phyloP scores from a whole-genome alignment of 2,888 invertebrate genomes.

The Nasonovia ribisnigri region DNA sequence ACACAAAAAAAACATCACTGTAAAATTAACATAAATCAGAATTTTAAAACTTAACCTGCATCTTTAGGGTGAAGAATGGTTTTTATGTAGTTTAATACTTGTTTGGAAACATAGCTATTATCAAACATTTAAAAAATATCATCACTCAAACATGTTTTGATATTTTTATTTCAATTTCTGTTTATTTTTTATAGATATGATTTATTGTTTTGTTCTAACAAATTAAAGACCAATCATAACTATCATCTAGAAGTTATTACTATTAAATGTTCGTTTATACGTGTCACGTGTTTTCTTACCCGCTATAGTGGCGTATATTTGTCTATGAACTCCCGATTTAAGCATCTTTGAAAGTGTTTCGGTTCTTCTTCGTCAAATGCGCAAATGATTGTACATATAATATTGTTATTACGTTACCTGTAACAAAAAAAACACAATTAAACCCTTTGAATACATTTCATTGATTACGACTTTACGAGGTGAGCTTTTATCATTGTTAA shows the following conservation, averaged over 20 bases:
- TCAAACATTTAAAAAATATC: too few species aligned
- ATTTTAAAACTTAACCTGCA: background rate
- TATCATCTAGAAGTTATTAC: background rate
- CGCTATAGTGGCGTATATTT: conserved; percentile 40
- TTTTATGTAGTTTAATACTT: background rate
- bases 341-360: background rate
- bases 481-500: background rate
- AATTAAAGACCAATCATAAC: background rate
- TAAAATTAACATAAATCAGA: too few species aligned
- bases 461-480: background rate
- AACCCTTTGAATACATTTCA: background rate
- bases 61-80: background rate
- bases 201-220: background rate
- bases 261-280: background rate
- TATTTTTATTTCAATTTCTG: background rate
- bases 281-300: background rate
- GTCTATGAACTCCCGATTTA: conserved; percentile 11
- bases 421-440: background rate
- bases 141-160: background rate
- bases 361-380: background rate
- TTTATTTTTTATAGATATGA: background rate
- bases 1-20: too few species aligned
- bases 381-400: background rate
- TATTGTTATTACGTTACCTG: background rate
- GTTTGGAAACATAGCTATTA: too few species aligned